phyloP scores from a whole-genome alignment of 2,888 invertebrate species.

The Sympetrum striolatum region DNA sequence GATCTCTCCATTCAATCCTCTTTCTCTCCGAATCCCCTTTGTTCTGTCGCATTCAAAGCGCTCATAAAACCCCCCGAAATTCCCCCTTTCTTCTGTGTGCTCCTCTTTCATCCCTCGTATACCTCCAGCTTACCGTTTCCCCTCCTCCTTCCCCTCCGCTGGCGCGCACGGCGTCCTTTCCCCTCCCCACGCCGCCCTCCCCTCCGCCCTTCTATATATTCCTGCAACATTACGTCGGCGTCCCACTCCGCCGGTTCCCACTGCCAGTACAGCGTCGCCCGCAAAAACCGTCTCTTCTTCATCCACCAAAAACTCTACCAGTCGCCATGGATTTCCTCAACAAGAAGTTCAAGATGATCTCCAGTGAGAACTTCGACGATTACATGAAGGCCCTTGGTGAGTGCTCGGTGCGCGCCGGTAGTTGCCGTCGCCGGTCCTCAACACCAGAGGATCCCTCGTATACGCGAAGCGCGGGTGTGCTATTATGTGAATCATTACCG shows the following conservation, averaged over 20 bases:
- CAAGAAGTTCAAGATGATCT: constrained; percentile 81
- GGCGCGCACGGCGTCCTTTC: background rate
- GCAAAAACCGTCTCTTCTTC: background rate
- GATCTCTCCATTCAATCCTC: background rate
- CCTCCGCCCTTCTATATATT: background rate
- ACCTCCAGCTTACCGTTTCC: background rate
- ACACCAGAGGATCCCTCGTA: background rate
- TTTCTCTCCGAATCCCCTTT: background rate
- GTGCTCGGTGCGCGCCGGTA: constrained; percentile 54
- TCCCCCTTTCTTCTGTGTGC: background rate
- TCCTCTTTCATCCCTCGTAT: background rate
- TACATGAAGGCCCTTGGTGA: constrained; percentile 88
- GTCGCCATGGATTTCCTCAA: constrained; percentile 60
- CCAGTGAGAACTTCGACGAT: constrained; percentile 86
- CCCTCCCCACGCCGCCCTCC: background rate
- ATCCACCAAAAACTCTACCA: background rate
- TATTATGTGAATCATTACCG: background rate
- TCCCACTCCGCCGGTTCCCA: constrained; percentile 15
- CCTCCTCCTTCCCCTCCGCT: background rate
- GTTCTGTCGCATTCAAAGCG: background rate
- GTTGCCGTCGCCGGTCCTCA: background rate
- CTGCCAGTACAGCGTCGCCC: background rate
- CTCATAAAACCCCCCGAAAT: background rate
- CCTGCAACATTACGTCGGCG: background rate
- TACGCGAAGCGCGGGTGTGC: background rate